Percentiles rank a stretch among this genome's conserved stretches.
These are phyloP conservation scores for Saturnia japonica DNA, from an alignment of 2,888 invertebrate species.

Conservation along the genomic window DNA sequence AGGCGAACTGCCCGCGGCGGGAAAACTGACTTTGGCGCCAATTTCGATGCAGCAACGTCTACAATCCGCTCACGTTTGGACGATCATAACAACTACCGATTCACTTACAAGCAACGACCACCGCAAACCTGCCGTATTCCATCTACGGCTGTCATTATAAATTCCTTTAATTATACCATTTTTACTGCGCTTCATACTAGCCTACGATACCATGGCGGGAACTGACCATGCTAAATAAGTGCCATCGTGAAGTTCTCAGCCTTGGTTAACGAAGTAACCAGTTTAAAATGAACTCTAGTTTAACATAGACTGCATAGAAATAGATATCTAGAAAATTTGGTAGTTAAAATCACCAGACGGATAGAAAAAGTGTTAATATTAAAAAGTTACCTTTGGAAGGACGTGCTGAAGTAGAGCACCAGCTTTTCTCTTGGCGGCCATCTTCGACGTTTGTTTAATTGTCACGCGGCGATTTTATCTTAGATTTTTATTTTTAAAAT, in stretches of 20 bases:
- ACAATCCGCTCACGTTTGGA: slow-evolving; percentile 53
- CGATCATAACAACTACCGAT: slow-evolving; percentile 31
- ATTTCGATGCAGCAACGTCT: slow-evolving; percentile 67
- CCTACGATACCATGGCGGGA: slow-evolving; percentile 46
- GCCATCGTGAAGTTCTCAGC: slow-evolving; percentile 58
- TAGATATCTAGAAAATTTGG: slow-evolving; percentile 19
- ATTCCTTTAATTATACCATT: slow-evolving; percentile 75
- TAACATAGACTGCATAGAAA: not conserved
- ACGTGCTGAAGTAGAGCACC: slow-evolving; percentile 88
- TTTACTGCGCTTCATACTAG: slow-evolving; percentile 66
- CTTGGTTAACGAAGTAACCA: slow-evolving; percentile 57
- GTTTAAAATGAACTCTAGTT: slow-evolving; percentile 26
- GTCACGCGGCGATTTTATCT: slow-evolving; percentile 64
- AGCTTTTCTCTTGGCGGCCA: slow-evolving; percentile 89
- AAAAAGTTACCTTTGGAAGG: slow-evolving; percentile 75
- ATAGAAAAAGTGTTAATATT: slow-evolving; percentile 23
- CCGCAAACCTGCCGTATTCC: slow-evolving; percentile 48
- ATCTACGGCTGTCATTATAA: slow-evolving; percentile 64
- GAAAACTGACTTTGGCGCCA: slow-evolving; percentile 80
- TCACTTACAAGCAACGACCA: slow-evolving; percentile 33
- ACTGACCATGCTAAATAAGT: slow-evolving; percentile 56
- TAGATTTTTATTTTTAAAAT: slow-evolving; percentile 53
- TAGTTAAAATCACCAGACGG: slow-evolving; percentile 1
- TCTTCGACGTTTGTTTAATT: slow-evolving; percentile 64
- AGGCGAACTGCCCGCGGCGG: slow-evolving; percentile 77